Conservation (phyloP, 2,113 vertebrate genomes). For the Neolamprologus toae region DNA sequence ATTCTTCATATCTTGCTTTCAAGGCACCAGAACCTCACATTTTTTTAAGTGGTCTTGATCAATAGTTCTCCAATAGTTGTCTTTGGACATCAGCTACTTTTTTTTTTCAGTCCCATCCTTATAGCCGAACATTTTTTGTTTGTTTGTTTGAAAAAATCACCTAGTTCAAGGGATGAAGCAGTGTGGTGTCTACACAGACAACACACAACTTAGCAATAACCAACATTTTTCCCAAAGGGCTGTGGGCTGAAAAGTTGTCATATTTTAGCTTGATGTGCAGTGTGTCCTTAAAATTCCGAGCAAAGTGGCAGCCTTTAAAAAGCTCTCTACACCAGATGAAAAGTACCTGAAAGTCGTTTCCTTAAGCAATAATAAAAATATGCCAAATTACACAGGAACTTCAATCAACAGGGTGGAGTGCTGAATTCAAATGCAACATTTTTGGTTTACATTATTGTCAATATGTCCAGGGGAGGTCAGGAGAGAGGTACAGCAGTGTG, state of each 20-base stretch:
- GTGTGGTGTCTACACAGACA: neutral
- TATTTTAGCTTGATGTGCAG: neutral
- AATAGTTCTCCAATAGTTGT: neutral
- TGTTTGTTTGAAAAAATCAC: neutral
- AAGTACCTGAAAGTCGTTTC: neutral
- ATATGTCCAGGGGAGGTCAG: neutral
- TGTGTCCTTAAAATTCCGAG: neutral
- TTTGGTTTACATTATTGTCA: neutral
- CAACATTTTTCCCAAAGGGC: neutral
- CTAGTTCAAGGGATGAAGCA: neutral
- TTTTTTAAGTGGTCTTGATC: neutral
- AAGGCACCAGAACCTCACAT: neutral
- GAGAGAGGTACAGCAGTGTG: neutral
- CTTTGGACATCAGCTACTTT: neutral
- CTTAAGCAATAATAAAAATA: neutral
- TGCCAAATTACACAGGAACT: neutral
- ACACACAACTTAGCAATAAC: neutral
- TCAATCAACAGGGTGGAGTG: neutral
- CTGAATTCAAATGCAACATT: neutral
- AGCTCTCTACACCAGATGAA: neutral
- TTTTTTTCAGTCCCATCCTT: neutral
- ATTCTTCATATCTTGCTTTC: neutral
- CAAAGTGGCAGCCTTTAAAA: neutral
- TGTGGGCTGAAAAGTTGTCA: neutral
- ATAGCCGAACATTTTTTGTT: neutral